Evolutionary conservation across 1,140 invertebrate species (phyloP).

Genomic region (Trinorchestia longiramus): DNA sequence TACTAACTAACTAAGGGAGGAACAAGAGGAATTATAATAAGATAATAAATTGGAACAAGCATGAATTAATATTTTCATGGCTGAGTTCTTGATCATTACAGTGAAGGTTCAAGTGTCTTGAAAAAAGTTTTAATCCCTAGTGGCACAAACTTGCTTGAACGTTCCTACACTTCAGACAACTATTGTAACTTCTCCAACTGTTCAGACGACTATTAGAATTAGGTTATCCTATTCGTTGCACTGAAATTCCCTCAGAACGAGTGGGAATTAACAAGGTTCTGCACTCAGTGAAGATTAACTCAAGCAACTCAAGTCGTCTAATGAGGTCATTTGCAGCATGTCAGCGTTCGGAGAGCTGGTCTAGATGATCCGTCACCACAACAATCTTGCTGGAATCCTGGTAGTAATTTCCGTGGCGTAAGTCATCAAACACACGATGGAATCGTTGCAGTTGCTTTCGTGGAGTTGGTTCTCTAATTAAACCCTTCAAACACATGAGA

Average conservation of each 20-base stretch:
- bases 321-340: not conserved
- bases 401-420: not conserved
- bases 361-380: not conserved
- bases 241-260: not conserved
- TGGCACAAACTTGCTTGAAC: too few species aligned
- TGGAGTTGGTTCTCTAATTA: not conserved
- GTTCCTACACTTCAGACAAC: not conserved
- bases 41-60: too few species aligned
- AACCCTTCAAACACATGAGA: not conserved
- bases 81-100: too few species aligned
- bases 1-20: too few species aligned
- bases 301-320: not conserved
- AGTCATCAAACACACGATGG: not conserved
- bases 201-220: not conserved
- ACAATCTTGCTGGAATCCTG: not conserved
- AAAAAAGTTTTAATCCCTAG: too few species aligned
- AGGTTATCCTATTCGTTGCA: not conserved
- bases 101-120: too few species aligned
- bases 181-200: not conserved
- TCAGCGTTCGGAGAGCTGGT: not conserved
- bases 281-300: not conserved
- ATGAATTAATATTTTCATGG: too few species aligned
- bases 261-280: not conserved
- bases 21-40: too few species aligned
- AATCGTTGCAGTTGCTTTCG: not conserved